phyloP scores from a whole-genome alignment of 2,113 vertebrate genomes.

The Psilopsiagon aymara region DNA sequence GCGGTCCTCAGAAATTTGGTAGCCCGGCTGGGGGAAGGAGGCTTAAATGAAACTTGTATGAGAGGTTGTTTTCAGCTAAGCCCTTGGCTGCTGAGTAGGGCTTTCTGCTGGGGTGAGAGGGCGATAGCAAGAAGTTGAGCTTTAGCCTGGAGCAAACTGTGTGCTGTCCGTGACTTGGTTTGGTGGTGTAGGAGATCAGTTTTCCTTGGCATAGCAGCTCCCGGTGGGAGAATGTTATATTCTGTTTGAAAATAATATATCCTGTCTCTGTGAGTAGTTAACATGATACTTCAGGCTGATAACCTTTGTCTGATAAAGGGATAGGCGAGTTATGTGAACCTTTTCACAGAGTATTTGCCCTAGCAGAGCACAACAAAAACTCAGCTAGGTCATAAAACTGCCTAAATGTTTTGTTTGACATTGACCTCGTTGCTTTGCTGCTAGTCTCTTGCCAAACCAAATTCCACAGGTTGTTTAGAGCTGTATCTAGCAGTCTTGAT shows the following conservation, averaged over 20 bases:
- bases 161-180: neutral
- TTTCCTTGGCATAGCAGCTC: neutral
- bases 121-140: neutral
- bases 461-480: constrained; percentile 38
- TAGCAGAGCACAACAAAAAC: neutral
- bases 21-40: accelerated
- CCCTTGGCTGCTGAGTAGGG: neutral
- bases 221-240: neutral
- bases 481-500: neutral
- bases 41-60: neutral
- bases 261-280: neutral
- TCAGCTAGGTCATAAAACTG: neutral
- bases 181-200: neutral
- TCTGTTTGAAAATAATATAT: neutral
- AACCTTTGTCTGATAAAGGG: neutral
- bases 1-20: neutral
- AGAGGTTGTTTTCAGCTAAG: neutral
- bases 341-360: neutral
- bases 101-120: neutral
- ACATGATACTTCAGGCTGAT: neutral
- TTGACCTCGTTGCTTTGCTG: constrained; percentile 48
- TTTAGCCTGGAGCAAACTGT: neutral
- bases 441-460: constrained; percentile 2
- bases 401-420: neutral
- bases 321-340: neutral